A percentile compares a stretch with the other conserved stretches of the same genome.
Conservation (phyloP, 1,140 invertebrate species). For the Saccostrea glomerata region DNA sequence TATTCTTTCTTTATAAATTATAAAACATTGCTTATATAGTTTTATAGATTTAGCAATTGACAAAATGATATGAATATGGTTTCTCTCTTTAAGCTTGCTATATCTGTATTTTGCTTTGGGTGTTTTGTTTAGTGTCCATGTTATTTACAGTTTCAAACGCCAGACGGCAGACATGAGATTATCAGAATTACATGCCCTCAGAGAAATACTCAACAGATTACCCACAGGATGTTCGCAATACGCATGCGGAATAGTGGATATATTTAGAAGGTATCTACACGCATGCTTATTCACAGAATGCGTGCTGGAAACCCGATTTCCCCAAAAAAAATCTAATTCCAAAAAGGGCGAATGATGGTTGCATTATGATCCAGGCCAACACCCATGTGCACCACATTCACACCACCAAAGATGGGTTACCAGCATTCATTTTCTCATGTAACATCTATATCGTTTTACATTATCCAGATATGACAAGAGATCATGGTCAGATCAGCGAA, state of each 20-base stretch:
- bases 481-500: conserved; percentile 52
- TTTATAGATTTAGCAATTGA: no score
- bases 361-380: not conserved
- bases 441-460: conserved; percentile 39
- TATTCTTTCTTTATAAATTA: not conserved
- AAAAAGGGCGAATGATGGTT: not conserved
- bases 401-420: not conserved
- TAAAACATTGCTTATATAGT: no score
- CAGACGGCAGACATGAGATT: conserved; percentile 43
- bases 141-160: conserved; percentile 41
- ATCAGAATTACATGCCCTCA: conserved; percentile 28
- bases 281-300: not conserved
- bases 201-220: conserved; percentile 37
- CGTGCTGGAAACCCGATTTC: not conserved
- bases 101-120: not conserved
- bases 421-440: conserved; percentile 26
- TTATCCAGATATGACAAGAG: conserved; percentile 52
- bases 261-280: conserved; percentile 20
- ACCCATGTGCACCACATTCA: not conserved
- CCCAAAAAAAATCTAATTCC: not conserved
- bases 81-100: not conserved
- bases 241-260: conserved; percentile 34
- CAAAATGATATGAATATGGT: not conserved
- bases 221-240: not conserved
- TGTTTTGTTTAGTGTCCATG: conserved; percentile 10